phyloP scores from a whole-genome alignment of 2,797 vertebrate genomes.

The Hydrolagus colliei region DNA sequence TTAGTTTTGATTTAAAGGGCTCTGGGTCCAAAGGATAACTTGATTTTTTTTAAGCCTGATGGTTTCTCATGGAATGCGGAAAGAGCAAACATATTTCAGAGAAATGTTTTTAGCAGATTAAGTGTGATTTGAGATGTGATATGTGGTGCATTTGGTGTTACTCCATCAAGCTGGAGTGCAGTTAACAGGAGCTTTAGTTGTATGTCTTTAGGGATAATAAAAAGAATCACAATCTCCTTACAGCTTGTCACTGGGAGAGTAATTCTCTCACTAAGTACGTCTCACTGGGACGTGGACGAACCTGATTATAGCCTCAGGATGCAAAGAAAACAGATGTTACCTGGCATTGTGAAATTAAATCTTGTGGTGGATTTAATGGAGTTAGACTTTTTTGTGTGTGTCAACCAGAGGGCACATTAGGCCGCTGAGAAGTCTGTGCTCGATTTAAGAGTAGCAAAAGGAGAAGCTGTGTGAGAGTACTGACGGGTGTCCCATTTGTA shows the following conservation, averaged over 20 bases:
- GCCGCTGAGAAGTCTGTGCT: background rate
- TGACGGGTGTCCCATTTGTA: too few relatives aligned
- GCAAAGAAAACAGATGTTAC: background rate
- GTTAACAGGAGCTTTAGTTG: background rate
- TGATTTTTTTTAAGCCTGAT: background rate
- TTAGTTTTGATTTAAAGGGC: background rate
- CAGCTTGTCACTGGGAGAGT: background rate
- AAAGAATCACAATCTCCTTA: background rate
- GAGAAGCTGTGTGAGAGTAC: background rate
- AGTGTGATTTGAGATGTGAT: conserved; percentile 1
- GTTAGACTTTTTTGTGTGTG: background rate
- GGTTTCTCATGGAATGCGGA: background rate
- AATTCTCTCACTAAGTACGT: conserved; percentile 2
- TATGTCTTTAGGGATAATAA: background rate
- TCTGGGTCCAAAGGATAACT: background rate
- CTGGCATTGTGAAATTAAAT: background rate
- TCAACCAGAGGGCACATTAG: background rate
- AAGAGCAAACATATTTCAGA: background rate
- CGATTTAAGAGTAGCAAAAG: background rate
- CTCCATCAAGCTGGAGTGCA: background rate
- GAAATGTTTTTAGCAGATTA: background rate
- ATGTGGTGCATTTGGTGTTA: background rate
- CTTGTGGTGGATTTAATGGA: conserved; percentile 7
- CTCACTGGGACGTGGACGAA: background rate
- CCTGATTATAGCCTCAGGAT: background rate